Base-by-base conservation (phyloP, 2,797 vertebrate species). In the Alauda arvensis region DNA sequence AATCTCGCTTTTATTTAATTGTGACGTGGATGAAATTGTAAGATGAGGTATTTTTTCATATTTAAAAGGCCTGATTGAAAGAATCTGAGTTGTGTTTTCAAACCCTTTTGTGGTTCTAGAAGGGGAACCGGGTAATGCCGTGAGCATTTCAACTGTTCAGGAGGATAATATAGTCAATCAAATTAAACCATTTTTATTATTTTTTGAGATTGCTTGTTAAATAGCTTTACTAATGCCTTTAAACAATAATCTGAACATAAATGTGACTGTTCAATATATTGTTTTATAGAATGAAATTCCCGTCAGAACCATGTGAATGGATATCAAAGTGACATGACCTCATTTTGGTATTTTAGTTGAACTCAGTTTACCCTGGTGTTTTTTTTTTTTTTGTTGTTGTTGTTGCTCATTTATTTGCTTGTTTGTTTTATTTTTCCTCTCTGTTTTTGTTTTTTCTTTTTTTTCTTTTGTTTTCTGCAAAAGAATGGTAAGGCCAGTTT, bases 391-490 rank as follows among this genome's bases (percentile, higher is more conserved):
- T 34, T 28, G 4, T 37, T 37, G 34, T 37, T 37, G 3, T 65
- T 49, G 14, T 31, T 69, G 4, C 14, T 60, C 1, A 3, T 75
- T 67, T 57, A 5, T 67, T 86, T 46, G 2, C 3, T 67, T 46
- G 40, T 12, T 62, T 26, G 1, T 5, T 31, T 46, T 48, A 15
- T 39, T 28, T n/a, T 37, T 28, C 4, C 3, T 25, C 29, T 18
- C 4, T 52, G 0, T 4, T 4, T 13, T 7, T 8, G 28, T 20
- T 31, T 31, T 52, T 4, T 4, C 10, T 7, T 8, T 33, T 18
- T 31, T 31, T 52, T 2, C 18, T 10, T 31, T 52, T 2, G 17
- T 10, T 76, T 31, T 12, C 4, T 43, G 5, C 9, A n/a, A 77
- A 77, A 60, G 18, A 70, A 76, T 21, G 6, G 6, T 46, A 67